Evolutionary conservation across 2,888 invertebrate genomes (phyloP).

Genomic region (Rugalucina vietnamica): DNA sequence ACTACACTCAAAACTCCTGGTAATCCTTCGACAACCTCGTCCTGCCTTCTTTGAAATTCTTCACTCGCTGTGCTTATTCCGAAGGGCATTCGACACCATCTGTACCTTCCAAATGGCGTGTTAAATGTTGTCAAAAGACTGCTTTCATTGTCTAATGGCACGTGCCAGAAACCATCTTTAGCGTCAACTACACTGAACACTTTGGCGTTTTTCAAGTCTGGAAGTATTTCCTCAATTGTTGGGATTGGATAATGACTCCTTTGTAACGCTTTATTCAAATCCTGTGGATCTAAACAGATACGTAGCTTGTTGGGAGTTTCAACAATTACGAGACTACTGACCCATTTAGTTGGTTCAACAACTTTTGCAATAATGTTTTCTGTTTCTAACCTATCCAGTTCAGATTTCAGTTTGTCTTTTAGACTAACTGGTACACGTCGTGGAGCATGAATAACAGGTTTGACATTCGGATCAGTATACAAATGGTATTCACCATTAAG

Average conservation of each 20-base stretch:
- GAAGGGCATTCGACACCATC: conserved; percentile 56
- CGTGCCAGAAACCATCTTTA: conserved; percentile 60
- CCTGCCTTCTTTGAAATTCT: conserved; percentile 52
- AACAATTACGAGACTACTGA: conserved; percentile 46
- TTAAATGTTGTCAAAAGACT: conserved; percentile 60
- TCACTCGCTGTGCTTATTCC: conserved; percentile 46
- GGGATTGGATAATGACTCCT: conserved; percentile 52
- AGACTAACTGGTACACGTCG: conserved; percentile 39
- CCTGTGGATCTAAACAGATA: conserved; percentile 59
- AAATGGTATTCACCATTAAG: conserved; percentile 31
- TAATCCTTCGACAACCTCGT: conserved; percentile 42
- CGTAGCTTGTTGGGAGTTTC: conserved; percentile 28
- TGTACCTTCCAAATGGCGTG: conserved; percentile 57
- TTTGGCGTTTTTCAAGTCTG: conserved; percentile 53
- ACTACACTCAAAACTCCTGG: conserved; percentile 37
- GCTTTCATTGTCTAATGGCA: conserved; percentile 49
- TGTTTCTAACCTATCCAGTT: conserved; percentile 26
- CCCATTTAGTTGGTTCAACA: conserved; percentile 32
- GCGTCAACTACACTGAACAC: conserved; percentile 61
- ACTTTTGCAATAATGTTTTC: conserved; percentile 29
- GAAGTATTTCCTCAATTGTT: conserved; percentile 63
- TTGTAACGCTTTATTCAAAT: conserved; percentile 53
- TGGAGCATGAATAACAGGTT: conserved; percentile 21
- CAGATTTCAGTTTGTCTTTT: conserved; percentile 22
- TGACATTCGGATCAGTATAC: conserved; percentile 7